Conservation (phyloP, 2,113 vertebrate genomes). For the Myrmecobius fasciatus region DNA sequence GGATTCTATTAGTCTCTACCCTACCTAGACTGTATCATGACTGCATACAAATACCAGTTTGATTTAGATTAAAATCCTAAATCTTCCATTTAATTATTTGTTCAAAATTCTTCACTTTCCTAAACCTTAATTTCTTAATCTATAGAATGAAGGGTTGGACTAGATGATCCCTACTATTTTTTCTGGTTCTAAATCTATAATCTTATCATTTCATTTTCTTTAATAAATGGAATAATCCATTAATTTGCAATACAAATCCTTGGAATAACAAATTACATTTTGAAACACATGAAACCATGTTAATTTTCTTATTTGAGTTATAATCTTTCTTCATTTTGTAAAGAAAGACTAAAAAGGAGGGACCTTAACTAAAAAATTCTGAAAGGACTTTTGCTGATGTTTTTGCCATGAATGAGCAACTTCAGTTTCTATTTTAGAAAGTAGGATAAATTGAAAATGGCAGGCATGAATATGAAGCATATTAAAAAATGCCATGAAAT, state of each 20-base stretch:
- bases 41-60: neutral
- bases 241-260: neutral
- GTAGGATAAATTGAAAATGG: conserved; percentile 32
- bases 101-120: neutral
- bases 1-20: neutral
- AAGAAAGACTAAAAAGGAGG: neutral
- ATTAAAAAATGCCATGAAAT: conserved; percentile 20
- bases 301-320: neutral
- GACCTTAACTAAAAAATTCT: neutral
- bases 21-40: neutral
- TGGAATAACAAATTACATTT: neutral
- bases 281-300: neutral
- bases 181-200: neutral
- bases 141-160: neutral
- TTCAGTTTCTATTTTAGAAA: neutral
- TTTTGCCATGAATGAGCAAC: neutral
- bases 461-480: conserved; percentile 4
- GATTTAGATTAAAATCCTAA: neutral
- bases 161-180: neutral
- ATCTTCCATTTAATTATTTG: neutral
- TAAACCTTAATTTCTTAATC: neutral
- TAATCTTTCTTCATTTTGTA: neutral
- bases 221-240: neutral
- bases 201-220: neutral
- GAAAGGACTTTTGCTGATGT: neutral